phyloP scores from a whole-genome alignment of 2,888 invertebrate genomes.

The Lepetodrilus schrolli region DNA sequence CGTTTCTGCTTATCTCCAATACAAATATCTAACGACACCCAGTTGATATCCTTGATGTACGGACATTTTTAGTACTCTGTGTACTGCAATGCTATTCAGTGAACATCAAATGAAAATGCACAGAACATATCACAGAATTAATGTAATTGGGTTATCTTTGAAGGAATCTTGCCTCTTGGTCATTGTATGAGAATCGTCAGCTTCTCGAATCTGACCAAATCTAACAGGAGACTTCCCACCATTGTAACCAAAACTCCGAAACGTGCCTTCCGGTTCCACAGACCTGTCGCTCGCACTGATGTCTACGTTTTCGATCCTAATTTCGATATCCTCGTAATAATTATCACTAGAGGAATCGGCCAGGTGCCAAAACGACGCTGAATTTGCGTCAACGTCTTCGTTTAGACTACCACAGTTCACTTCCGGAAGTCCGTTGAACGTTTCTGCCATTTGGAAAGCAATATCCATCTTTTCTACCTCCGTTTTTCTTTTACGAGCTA shows the following conservation, averaged over 20 bases:
- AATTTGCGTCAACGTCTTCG: too few relatives aligned
- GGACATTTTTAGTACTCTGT: too few relatives aligned
- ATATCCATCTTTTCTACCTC: neutral
- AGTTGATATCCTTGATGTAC: too few relatives aligned
- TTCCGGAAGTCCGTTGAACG: neutral
- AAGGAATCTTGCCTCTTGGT: constrained; percentile 10
- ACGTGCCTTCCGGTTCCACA: neutral
- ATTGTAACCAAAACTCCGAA: neutral
- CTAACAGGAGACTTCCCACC: neutral
- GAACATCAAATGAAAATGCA: too few relatives aligned
- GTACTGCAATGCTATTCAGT: too few relatives aligned
- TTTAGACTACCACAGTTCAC: too few relatives aligned
- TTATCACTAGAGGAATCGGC: neutral
- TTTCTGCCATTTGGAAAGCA: neutral
- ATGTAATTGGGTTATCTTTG: constrained; percentile 43
- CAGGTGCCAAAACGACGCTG: neutral
- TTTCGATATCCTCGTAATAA: neutral
- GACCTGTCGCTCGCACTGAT: neutral
- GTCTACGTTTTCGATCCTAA: neutral
- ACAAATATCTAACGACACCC: too few relatives aligned
- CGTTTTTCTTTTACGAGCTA: neutral
- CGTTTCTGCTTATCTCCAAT: too few relatives aligned
- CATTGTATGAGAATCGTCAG: neutral
- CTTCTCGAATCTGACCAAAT: too few relatives aligned
- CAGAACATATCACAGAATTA: constrained; percentile 49